These are phyloP conservation scores for Haliclystus octoradiatus DNA, from an alignment of 30 jellyfish, hydroid and myxozoan genomes.

Conservation along the genomic window DNA sequence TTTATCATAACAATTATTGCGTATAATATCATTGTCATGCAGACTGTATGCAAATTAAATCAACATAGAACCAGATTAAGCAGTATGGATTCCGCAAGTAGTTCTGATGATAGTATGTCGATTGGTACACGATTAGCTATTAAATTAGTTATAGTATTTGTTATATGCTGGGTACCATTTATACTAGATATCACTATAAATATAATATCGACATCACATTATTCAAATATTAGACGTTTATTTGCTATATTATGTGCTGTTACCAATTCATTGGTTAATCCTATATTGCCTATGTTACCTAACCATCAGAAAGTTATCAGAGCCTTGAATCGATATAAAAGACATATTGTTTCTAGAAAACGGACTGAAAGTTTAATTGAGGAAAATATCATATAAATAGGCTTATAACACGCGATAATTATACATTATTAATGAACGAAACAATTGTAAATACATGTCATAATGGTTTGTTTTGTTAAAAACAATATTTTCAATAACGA, in stretches of 20 bases:
- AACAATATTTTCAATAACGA: too few relatives aligned
- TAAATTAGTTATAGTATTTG: slow-evolving; percentile 20
- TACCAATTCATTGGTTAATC: slow-evolving; percentile 43
- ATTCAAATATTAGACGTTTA: neutral
- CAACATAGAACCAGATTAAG: neutral
- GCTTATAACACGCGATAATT: too few relatives aligned
- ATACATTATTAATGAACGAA: too few relatives aligned
- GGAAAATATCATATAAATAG: too few relatives aligned
- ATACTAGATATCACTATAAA: slow-evolving; percentile 6
- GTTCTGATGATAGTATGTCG: neutral
- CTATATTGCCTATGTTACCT: slow-evolving; percentile 22
- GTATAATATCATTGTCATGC: neutral
- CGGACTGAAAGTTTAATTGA: too few relatives aligned
- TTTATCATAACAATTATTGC: slow-evolving; percentile 8
- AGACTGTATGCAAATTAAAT: neutral
- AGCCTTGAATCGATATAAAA: too few relatives aligned
- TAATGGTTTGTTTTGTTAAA: too few relatives aligned
- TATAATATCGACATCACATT: neutral
- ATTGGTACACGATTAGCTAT: slow-evolving; percentile 18
- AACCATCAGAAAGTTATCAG: too few relatives aligned
- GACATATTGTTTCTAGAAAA: too few relatives aligned
- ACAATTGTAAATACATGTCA: too few relatives aligned
- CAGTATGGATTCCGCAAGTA: neutral
- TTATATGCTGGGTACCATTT: slow-evolving; percentile 53
- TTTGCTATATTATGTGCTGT: slow-evolving; percentile 17